phyloP scores from a whole-genome alignment of 2,113 vertebrate genomes.

The Burhinus oedicnemus region DNA sequence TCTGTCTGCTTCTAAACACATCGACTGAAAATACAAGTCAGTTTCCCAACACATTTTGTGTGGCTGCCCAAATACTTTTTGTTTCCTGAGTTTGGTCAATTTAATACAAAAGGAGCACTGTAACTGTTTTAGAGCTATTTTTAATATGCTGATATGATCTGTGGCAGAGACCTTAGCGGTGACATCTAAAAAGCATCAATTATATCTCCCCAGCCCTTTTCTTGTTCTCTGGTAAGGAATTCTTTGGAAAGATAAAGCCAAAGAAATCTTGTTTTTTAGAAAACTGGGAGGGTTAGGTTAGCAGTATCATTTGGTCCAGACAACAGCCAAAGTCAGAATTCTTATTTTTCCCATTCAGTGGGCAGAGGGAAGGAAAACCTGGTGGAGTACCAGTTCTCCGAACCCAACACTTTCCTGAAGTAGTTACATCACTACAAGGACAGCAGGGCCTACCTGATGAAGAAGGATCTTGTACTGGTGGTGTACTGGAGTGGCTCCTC shows the following conservation, averaged over 20 bases:
- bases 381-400: neutral
- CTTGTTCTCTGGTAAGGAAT: neutral
- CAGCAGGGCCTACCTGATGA: neutral
- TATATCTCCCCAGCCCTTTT: neutral
- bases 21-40: neutral
- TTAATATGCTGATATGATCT: neutral
- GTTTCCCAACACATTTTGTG: neutral
- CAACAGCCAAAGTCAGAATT: neutral
- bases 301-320: neutral
- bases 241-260: neutral
- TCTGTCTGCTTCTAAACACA: neutral
- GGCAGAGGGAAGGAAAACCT: neutral
- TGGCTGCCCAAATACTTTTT: neutral
- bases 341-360: neutral
- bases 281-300: neutral
- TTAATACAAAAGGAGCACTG: neutral
- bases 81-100: neutral
- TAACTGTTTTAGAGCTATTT: neutral
- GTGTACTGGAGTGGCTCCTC: neutral
- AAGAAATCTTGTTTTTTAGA: neutral
- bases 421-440: accelerated
- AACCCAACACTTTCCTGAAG: neutral
- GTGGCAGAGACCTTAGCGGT: neutral
- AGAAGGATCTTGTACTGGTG: neutral
- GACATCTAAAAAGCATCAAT: neutral